Evolutionary conservation across 1,140 invertebrate genomes (phyloP), one percentile per base, ranked within the genome.

Genomic region (Holcopasites calliopsidis): DNA sequence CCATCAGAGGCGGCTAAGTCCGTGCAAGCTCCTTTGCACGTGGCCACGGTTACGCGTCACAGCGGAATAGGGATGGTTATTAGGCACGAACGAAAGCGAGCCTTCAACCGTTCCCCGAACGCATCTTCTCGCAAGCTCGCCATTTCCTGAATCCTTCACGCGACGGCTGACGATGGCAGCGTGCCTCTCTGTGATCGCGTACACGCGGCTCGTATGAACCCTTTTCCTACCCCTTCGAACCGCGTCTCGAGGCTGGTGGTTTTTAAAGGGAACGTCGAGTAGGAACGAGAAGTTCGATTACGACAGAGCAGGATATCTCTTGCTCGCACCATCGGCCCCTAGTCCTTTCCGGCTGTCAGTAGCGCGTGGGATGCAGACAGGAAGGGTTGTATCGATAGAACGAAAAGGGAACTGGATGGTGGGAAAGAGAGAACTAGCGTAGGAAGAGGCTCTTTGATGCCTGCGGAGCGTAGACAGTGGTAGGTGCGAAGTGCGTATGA

Each of bases 401-500:
- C 11, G 38, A 65, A n/a, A 16, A 16, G 16, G 6, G 31, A 10
- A 18, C 1, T 23, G 33, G 33, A 40, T 38, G 8, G 55, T 0
- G 65, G 42, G 7, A 55, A 26, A 49, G 58, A 47, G 38, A 47
- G 50, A 49, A 23, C 13, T n/a, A n/a, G 38, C 31, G 42, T n/a
- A 38, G 64, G 44, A 44, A 40, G 64, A 55, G 50, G 52, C 69
- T 62, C 84, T 85, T 85, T 85, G 83, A 82, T 77, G 80, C 77
- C 70, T 49, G 42, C 57, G 68, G 65, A 65, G 55, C 71, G 78
- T 78, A 77, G 82, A 74, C 65, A 73, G 54, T 57, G 76, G 75
- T 82, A 85, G 77, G 84, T 86, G 82, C 82, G 80, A 86, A 86
- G 80, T 86, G 77, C 78, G 80, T 79, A 86, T 85, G 85, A 86